Evolutionary conservation across 2,888 invertebrate genomes (phyloP), one percentile per base, ranked within the genome.

Genomic region (Pemphredon lugubris): DNA sequence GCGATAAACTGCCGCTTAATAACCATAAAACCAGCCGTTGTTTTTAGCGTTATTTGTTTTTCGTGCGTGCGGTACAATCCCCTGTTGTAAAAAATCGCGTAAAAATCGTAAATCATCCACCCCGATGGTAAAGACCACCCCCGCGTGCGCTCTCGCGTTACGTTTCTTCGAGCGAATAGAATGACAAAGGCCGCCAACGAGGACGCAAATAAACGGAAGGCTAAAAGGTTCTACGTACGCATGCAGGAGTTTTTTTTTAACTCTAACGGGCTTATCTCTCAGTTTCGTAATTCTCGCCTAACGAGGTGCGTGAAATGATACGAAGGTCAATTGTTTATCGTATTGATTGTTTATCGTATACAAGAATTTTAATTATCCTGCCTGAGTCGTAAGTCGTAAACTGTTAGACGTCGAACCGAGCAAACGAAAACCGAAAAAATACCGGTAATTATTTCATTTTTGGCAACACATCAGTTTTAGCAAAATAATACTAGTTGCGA

Each of bases 171-270:
- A 6, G 13, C 45, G 34, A 14, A 23, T 23, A 64, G 21, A 34
- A n/a, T 47, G 20, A 18, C 16, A 16, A 14, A 63, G 40, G 16
- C 39, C 45, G 39, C 42, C 60, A 39, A 16, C 50, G 54, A 60
- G 44, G 59, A 48, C 59, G 47, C 23, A 34, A 63, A 48, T 59
- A 69, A n/a, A 61, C 45, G 13, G 55, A 45, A 77, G 61, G 65
- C 61, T 55, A 53, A 44, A 21, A 48, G 32, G 37, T 51, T 42
- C 63, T 16, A n/a, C 58, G 13, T 58, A 61, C 20, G 18, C 37
- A 48, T 50, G 55, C 51, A 64, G 60, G 64, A 69, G n/a, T n/a
- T n/a, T 69, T 67, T 50, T 30, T 3, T 16, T 37, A 21, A 50
- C 26, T 26, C 61, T 26, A 18, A 13, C 50, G 40, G 45, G 39